Evolutionary conservation across 2,888 invertebrate genomes (phyloP).

Genomic region (Zaprionus lineosus): DNA sequence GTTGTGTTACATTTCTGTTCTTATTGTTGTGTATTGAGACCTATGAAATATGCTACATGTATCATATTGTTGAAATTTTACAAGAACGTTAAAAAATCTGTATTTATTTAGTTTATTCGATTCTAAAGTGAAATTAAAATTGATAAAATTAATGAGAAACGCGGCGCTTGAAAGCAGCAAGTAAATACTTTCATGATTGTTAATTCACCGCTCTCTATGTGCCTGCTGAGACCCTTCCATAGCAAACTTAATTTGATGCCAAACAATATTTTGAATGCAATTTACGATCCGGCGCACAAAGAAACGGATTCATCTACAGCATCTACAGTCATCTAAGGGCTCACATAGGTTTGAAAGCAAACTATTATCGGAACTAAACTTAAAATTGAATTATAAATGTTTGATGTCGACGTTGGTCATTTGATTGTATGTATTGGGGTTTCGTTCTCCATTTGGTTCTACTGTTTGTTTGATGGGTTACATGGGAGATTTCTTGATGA

Average conservation of each 20-base stretch:
- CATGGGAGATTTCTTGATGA: too few species aligned
- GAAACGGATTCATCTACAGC: slow-evolving; percentile 42
- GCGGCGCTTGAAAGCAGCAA: slow-evolving; percentile 44
- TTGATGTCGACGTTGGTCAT: slow-evolving; percentile 11
- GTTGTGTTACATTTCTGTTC: slow-evolving; percentile 18
- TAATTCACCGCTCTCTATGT: slow-evolving; percentile 21
- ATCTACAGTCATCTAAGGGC: slow-evolving; percentile 63
- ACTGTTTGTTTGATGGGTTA: too few species aligned
- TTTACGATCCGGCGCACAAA: slow-evolving; percentile 51
- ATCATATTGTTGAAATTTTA: slow-evolving; percentile 17
- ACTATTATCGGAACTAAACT: slow-evolving; percentile 36
- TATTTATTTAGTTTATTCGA: slow-evolving; percentile 71
- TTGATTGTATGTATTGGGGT: too few species aligned
- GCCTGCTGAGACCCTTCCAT: too few species aligned
- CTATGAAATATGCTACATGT: slow-evolving; percentile 40
- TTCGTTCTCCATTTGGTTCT: too few species aligned
- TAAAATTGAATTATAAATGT: slow-evolving; percentile 32
- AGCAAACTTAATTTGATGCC: too few species aligned
- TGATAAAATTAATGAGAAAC: slow-evolving; percentile 61
- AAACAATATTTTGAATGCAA: too few species aligned
- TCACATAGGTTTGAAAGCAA: slow-evolving; percentile 41
- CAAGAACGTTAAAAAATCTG: slow-evolving; percentile 46
- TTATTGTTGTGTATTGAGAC: slow-evolving; percentile 25
- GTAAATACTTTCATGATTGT: slow-evolving; percentile 10
- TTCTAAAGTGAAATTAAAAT: slow-evolving; percentile 66